Evolutionary conservation across 2,797 vertebrate species (phyloP), one percentile per base, ranked within the genome.

Genomic region (Fratercula arctica): DNA sequence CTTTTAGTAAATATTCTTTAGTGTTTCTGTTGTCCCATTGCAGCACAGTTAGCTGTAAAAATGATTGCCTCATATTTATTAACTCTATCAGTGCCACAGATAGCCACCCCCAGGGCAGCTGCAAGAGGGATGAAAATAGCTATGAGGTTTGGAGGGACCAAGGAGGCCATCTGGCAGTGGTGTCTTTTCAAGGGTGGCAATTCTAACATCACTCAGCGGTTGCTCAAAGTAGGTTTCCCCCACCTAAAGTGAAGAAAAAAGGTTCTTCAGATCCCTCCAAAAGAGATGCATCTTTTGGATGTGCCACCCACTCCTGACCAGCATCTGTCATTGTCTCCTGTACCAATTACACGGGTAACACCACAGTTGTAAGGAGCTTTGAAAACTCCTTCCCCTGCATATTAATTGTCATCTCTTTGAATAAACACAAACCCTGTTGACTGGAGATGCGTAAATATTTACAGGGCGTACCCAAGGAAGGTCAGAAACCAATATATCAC

Each of bases 1-100:
- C 57, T 97, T 94, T 95, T 85, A 69, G 84, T 80, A 96, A 95
- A 96, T 89, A 91, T 56, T 82, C 81, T 87, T 95, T 53, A 86
- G 87, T 60, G 88, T 84, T 53, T 90, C 73, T 45, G 26, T 35
- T 69, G 66, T 37, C 81, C 60, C 45, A 28, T 3, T 73, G 81
- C 89, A 64, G 50, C 2, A 2, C 64, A 69, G 39, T 35, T 78
- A 39, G 64, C 64, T 72, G 82, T 50, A 87, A 75, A 77, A 66
- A 69, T 16, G 8, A 84, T 82, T 13, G 1, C 14, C 60, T 82
- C 63, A 8, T 67, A 37, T 46, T 31, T 53, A 51, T 89, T 93
- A 88, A 90, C 61, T 46, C 84, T 53, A 6, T 59, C 75, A 16
- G 61, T 61, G 75, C 72, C 85, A 72, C 50, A 31, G 46, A 7